These are phyloP conservation scores for Alouatta palliata DNA, from an alignment of 2,113 vertebrate species.

Conservation along the genomic window DNA sequence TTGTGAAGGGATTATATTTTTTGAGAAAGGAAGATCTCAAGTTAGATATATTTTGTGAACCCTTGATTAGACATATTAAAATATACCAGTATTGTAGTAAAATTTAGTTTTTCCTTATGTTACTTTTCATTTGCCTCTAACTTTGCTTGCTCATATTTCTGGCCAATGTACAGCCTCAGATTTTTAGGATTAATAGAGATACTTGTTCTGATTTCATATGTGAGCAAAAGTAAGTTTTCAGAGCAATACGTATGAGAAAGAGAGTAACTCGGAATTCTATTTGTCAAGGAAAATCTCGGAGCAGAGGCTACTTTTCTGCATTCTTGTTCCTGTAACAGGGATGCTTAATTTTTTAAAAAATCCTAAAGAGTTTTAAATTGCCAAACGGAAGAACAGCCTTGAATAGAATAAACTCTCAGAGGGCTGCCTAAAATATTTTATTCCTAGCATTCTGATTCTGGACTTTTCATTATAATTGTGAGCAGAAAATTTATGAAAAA, in stretches of 20 bases:
- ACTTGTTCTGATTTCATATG: neutral
- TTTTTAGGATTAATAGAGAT: neutral
- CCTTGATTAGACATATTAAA: constrained; percentile 50
- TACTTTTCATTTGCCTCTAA: constrained; percentile 23
- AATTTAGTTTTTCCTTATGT: neutral
- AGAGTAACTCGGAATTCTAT: neutral
- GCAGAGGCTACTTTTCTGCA: neutral
- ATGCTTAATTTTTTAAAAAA: neutral
- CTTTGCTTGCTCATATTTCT: neutral
- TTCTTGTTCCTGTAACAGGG: neutral
- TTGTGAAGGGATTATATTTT: constrained; percentile 77
- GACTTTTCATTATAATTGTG: neutral
- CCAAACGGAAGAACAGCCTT: neutral
- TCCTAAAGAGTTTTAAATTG: neutral
- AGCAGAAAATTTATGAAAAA: constrained; percentile 12
- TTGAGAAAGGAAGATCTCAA: constrained; percentile 61
- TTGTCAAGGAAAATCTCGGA: neutral
- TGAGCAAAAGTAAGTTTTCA: constrained; percentile 25
- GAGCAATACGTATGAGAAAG: neutral
- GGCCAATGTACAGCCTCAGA: neutral
- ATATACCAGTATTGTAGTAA: constrained; percentile 1
- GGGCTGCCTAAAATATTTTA: neutral
- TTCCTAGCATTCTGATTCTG: neutral
- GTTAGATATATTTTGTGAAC: constrained; percentile 69
- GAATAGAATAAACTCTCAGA: neutral